Base-by-base conservation (phyloP, 2,888 invertebrate genomes). In the Carcina quercana region DNA sequence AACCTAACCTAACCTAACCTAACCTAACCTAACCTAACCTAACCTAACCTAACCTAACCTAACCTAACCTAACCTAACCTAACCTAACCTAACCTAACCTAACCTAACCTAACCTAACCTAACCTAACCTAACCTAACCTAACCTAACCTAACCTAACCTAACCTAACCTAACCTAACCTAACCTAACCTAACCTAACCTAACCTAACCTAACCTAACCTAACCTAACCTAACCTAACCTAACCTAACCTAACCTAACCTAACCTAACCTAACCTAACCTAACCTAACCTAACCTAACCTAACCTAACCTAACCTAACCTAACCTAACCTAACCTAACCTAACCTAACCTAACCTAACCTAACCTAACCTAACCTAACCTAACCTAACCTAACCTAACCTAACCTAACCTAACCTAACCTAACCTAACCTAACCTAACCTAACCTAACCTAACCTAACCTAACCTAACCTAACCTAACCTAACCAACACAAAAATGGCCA, bases 311-410 rank as follows among this genome's bases (percentile, higher is more conserved):
- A 42, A 42, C 38, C 35, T 35, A 42, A 42, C 37, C 34, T 39
- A 37, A 37, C 35, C 38, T 37, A 38, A 44, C 41, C 41, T 41
- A 41, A 41, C 41, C 37, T 35, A 41, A 41, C 41, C 41, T 41
- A 41, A 41, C 41, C 41, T 41, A 41, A 41, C 41, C 41, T 41
- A 41, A 43, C 43, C 43, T 43, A 43, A 43, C 44, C 44, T 44
- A 44, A 44, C 44, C 44, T 44, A 42, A 44, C 44, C 44, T 42
- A 44, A 42, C 44, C 40, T 40, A 44, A 42, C 44, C 42, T 42
- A 44, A 42, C 42, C 42, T 39, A 32, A 37, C 29, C 37, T 33
- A 33, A 37, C 32, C 37, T 32, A 42, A 42, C 42, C 42, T 41
- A 40, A 40, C 37, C 35, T 38, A 38, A 43, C 43, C 40, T 40